Evolutionary conservation across 2,888 invertebrate genomes (phyloP).

Genomic region (Tetropium fuscum): DNA sequence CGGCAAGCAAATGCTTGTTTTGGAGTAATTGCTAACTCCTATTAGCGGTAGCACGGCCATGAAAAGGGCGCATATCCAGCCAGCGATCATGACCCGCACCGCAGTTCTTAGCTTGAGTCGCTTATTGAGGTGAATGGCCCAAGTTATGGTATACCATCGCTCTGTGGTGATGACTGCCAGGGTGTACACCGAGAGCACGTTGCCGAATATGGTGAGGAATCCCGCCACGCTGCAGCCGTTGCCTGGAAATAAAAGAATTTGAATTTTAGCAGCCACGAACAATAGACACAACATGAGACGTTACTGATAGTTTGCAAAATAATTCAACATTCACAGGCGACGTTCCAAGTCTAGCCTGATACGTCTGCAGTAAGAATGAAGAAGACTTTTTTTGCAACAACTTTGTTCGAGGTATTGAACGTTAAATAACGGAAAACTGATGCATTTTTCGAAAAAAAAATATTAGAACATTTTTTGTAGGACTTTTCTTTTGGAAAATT

Average conservation of each 20-base stretch:
- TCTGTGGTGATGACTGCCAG: slow-evolving; percentile 75
- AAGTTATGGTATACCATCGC: slow-evolving; percentile 71
- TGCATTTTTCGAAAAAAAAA: too few relatives aligned
- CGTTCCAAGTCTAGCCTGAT: too few relatives aligned
- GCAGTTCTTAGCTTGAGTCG: slow-evolving; percentile 71
- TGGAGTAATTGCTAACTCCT: slow-evolving; percentile 74
- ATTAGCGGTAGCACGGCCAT: slow-evolving; percentile 73
- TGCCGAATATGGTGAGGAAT: slow-evolving; percentile 74
- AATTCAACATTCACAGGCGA: too few relatives aligned
- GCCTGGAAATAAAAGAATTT: slow-evolving; percentile 60
- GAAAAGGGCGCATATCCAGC: slow-evolving; percentile 71
- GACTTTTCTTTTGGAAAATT: too few relatives aligned
- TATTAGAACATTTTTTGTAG: too few relatives aligned
- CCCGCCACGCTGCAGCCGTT: slow-evolving; percentile 74
- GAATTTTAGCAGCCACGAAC: too few relatives aligned
- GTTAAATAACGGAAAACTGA: too few relatives aligned
- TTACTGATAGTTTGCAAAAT: too few relatives aligned
- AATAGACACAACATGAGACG: too few relatives aligned
- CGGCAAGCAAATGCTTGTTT: slow-evolving; percentile 77
- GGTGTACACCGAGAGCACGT: slow-evolving; percentile 75
- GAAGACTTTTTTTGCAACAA: too few relatives aligned
- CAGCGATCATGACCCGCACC: slow-evolving; percentile 70
- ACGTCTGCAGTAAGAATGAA: too few relatives aligned
- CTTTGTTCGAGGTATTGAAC: too few relatives aligned
- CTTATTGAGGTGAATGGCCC: slow-evolving; percentile 73